Percentiles rank a stretch among this genome's conserved stretches.
These are phyloP conservation scores for Steinernema hermaphroditum DNA, from an alignment of 2,888 invertebrate species.

Conservation along the genomic window DNA sequence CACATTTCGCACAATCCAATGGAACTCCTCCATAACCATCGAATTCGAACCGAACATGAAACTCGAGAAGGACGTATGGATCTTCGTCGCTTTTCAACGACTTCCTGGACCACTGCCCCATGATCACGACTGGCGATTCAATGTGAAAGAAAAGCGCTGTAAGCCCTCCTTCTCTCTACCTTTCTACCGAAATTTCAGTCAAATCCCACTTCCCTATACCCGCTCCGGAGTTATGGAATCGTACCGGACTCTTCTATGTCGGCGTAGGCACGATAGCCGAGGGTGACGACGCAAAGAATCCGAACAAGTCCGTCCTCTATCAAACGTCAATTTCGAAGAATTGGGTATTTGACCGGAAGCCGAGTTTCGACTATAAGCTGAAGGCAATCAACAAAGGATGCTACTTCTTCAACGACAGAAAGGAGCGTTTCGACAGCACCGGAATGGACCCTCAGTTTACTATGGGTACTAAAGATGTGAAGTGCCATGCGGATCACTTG, in stretches of 20 bases:
- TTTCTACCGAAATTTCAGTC: constrained; percentile 24
- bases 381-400: constrained; percentile 41
- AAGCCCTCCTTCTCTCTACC: neutral
- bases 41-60: constrained; percentile 34
- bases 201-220: constrained; percentile 43
- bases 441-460: constrained; percentile 38
- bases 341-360: neutral
- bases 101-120: constrained; percentile 46
- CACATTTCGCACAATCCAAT: constrained; percentile 49
- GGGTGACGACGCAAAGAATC: neutral
- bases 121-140: constrained; percentile 43
- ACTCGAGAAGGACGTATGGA: constrained; percentile 36
- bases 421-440: constrained; percentile 43
- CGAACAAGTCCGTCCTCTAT: neutral
- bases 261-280: constrained; percentile 42
- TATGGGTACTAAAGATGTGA: constrained; percentile 39
- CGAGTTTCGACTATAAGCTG: neutral
- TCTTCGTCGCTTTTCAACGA: constrained; percentile 49
- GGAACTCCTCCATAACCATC: constrained; percentile 52
- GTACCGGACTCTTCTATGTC: constrained; percentile 49
- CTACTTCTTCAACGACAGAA: constrained; percentile 41
- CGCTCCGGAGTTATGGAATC: constrained; percentile 42
- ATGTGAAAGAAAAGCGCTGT: constrained; percentile 28
- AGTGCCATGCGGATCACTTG: constrained; percentile 44
- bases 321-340: neutral